phyloP scores from a whole-genome alignment of 2,797 vertebrate species.

The Telmatherina bonti region DNA sequence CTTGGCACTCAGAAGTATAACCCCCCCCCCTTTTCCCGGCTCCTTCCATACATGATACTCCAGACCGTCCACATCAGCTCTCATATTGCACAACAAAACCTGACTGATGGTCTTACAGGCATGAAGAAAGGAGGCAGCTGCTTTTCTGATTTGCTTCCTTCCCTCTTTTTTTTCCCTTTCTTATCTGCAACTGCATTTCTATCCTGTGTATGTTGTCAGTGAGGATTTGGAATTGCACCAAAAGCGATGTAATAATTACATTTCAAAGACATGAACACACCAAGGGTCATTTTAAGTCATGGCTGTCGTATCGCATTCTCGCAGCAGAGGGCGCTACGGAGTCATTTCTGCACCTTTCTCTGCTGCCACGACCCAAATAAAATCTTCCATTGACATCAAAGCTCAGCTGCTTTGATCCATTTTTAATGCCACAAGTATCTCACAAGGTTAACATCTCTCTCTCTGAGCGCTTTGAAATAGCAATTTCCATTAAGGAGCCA shows the following conservation, averaged over 20 bases:
- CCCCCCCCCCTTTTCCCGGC: neutral
- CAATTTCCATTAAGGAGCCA: slow-evolving; percentile 78
- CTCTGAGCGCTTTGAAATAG: slow-evolving; percentile 78
- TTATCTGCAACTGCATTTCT: slow-evolving; percentile 15
- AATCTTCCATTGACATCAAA: slow-evolving; percentile 82
- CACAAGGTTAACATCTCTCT: slow-evolving; percentile 84
- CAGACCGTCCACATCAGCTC: slow-evolving; percentile 45
- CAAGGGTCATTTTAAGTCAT: neutral
- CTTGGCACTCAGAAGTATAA: slow-evolving; percentile 32
- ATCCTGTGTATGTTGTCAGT: neutral
- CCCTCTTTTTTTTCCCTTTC: slow-evolving; percentile 1
- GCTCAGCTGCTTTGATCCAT: slow-evolving; percentile 80
- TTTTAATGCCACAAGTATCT: slow-evolving; percentile 82
- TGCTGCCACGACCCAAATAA: slow-evolving; percentile 72
- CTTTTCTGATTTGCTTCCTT: slow-evolving; percentile 20
- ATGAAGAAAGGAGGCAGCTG: slow-evolving; percentile 51
- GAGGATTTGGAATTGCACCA: neutral
- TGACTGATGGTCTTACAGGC: slow-evolving; percentile 53
- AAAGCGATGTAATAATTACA: slow-evolving; percentile 36
- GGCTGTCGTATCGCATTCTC: neutral
- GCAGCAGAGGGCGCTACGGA: slow-evolving; percentile 72
- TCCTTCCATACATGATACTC: slow-evolving; percentile 25
- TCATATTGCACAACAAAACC: slow-evolving; percentile 59
- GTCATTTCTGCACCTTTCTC: slow-evolving; percentile 22
- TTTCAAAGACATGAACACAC: neutral